Evolutionary conservation across 2,113 vertebrate species (phyloP).

Genomic region (Tychaedon coryphoeus): DNA sequence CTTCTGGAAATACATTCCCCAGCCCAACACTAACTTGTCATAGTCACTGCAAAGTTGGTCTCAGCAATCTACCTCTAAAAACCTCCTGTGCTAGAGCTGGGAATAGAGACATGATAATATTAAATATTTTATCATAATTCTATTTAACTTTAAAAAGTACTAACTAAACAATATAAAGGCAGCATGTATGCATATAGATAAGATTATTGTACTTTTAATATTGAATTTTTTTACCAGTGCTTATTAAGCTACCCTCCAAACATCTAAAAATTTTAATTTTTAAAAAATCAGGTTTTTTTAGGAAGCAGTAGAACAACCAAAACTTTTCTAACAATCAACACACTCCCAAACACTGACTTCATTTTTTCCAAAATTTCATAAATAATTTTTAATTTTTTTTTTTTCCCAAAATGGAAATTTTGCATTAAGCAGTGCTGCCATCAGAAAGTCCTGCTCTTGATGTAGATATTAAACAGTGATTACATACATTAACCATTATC

Average conservation of each 20-base stretch:
- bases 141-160: background rate
- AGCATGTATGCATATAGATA: background rate
- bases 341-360: background rate
- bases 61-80: background rate
- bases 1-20: background rate
- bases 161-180: background rate
- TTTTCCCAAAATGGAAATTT: background rate
- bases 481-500: background rate
- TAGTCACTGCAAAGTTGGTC: background rate
- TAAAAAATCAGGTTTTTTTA: background rate
- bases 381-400: background rate
- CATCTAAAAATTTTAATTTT: background rate
- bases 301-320: background rate
- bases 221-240: background rate
- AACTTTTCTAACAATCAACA: background rate
- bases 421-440: background rate
- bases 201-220: background rate
- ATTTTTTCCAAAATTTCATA: slow-evolving; percentile 8
- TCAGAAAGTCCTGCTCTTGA: background rate
- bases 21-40: background rate
- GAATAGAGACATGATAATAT: background rate
- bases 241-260: background rate
- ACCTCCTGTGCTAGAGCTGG: background rate
- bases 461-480: background rate
- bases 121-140: background rate